Conservation (phyloP, 2,888 invertebrate genomes). For the Chymomyza procnemis region DNA sequence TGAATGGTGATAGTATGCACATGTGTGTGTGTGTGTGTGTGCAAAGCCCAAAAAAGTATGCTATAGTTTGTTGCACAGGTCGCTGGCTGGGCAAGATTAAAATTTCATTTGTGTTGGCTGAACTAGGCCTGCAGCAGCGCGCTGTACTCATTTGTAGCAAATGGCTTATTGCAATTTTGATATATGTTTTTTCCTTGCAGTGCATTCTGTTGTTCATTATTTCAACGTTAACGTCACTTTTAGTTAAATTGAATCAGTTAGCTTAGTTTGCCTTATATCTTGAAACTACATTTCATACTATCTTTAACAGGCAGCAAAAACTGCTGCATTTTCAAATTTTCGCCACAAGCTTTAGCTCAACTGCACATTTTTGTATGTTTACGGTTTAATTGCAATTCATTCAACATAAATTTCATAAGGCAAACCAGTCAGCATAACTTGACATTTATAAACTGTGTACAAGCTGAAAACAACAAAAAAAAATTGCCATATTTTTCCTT, state of each 20-base stretch:
- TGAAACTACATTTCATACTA: too few species aligned
- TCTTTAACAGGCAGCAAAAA: too few species aligned
- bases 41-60: background rate
- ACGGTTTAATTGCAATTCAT: too few species aligned
- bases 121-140: background rate
- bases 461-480: background rate
- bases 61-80: background rate
- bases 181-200: background rate
- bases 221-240: too few species aligned
- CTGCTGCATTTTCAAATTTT: too few species aligned
- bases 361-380: too few species aligned
- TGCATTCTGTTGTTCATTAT: too few species aligned
- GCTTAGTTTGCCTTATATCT: too few species aligned
- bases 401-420: background rate
- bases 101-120: background rate
- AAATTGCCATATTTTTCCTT: background rate
- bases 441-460: background rate
- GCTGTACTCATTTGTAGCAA: background rate
- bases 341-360: too few species aligned
- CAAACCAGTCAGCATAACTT: background rate
- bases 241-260: too few species aligned
- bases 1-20: background rate
- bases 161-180: background rate
- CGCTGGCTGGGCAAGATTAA: background rate
- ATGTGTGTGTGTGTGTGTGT: too few species aligned